Percentiles rank a stretch among this genome's conserved stretches.
phyloP scores from a whole-genome alignment of 1,140 invertebrate species.

The Hyles euphorbiae region DNA sequence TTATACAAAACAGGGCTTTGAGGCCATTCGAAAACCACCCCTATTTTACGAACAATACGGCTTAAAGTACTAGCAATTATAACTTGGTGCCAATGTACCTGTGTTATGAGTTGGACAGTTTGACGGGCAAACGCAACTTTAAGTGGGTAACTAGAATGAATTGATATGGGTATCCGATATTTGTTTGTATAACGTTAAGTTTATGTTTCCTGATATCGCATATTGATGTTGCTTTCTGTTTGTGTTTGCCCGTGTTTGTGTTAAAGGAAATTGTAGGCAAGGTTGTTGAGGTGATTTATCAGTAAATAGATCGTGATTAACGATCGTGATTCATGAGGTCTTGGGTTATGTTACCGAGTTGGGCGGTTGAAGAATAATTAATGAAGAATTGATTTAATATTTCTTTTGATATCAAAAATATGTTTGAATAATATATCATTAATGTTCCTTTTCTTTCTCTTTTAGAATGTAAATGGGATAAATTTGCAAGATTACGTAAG shows the following conservation, averaged over 20 bases:
- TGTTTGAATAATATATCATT: too few species aligned
- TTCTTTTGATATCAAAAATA: too few species aligned
- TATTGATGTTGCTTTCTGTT: not conserved
- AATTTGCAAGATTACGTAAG: too few species aligned
- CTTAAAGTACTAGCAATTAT: slow-evolving; percentile 6
- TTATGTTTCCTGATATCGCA: slow-evolving; percentile 14
- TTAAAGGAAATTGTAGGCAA: too few species aligned
- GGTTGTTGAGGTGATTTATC: too few species aligned
- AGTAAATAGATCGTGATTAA: too few species aligned
- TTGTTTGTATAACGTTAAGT: slow-evolving; percentile 7
- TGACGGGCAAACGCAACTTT: slow-evolving; percentile 39
- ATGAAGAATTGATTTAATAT: too few species aligned
- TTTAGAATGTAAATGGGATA: too few species aligned
- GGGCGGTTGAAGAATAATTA: too few species aligned
- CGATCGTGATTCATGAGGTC: too few species aligned
- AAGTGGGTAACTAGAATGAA: slow-evolving; percentile 33
- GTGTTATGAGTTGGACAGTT: slow-evolving; percentile 62
- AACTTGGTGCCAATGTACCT: slow-evolving; percentile 34
- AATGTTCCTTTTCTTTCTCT: too few species aligned
- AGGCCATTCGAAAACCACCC: slow-evolving; percentile 14
- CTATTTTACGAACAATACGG: slow-evolving; percentile 18
- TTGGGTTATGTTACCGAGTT: too few species aligned
- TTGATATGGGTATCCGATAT: slow-evolving; percentile 35
- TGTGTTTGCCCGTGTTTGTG: not conserved
- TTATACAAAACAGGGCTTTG: slow-evolving; percentile 2